Evolutionary conservation across 2,797 vertebrate genomes (phyloP).

Genomic region (Tragelaphus oryx): DNA sequence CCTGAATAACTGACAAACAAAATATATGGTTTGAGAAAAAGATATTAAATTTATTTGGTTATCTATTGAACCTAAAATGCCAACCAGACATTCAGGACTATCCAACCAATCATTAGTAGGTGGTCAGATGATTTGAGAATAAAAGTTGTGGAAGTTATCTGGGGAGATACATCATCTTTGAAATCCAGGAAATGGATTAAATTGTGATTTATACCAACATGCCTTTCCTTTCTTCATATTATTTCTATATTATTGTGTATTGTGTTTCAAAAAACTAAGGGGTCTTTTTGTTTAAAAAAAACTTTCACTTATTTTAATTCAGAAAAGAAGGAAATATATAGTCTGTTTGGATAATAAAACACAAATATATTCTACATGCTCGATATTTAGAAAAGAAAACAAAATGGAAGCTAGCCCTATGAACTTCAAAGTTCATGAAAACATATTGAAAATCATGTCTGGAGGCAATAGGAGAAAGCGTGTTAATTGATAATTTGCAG

Average conservation of each 20-base stretch:
- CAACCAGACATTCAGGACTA: background rate
- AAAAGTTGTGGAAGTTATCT: background rate
- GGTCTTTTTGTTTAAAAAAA: background rate
- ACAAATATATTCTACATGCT: background rate
- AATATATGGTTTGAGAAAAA: background rate
- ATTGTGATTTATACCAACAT: background rate
- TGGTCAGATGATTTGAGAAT: background rate
- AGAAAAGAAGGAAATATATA: background rate
- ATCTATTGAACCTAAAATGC: background rate
- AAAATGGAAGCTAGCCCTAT: background rate
- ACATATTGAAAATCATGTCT: slow-evolving; percentile 36
- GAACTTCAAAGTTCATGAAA: slow-evolving; percentile 32
- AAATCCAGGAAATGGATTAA: background rate
- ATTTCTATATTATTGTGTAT: background rate
- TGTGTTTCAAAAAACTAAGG: background rate
- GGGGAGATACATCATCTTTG: background rate
- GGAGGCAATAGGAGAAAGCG: slow-evolving; percentile 17
- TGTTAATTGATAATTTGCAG: slow-evolving; percentile 57
- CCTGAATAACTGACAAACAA: background rate
- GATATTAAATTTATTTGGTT: background rate
- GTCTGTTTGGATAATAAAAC: background rate
- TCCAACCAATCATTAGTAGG: background rate
- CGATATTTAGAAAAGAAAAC: slow-evolving; percentile 13
- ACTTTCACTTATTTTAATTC: background rate
- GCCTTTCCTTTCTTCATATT: background rate